Conservation (phyloP, 2,113 vertebrate genomes). For the Strix aluco region DNA sequence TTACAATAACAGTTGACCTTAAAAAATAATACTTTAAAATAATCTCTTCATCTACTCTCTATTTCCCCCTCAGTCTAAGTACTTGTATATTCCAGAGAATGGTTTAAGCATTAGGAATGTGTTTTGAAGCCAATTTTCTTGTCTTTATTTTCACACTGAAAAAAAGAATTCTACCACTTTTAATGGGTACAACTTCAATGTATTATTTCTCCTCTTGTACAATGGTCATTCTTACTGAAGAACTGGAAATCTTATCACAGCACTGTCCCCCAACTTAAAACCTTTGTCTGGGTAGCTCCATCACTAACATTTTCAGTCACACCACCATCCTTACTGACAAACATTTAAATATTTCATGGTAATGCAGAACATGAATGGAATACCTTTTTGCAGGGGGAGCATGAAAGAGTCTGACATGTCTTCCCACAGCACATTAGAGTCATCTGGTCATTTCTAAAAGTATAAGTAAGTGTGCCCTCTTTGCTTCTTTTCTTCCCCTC, state of each 20-base stretch:
- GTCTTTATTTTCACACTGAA: neutral
- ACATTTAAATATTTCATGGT: neutral
- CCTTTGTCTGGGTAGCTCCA: neutral
- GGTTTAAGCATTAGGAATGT: slow-evolving; percentile 18
- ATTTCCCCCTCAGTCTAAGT: neutral
- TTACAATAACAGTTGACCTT: neutral
- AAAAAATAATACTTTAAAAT: neutral
- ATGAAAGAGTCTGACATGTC: neutral
- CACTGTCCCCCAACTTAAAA: neutral
- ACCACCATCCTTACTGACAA: neutral
- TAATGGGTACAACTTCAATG: neutral
- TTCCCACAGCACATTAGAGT: neutral
- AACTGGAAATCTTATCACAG: neutral
- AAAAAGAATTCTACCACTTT: neutral
- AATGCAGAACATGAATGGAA: neutral
- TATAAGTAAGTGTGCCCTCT: neutral
- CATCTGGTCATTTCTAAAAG: neutral
- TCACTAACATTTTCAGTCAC: neutral
- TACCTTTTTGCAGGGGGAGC: neutral
- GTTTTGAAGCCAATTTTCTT: slow-evolving; percentile 13
- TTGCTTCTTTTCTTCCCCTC: neutral
- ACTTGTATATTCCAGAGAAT: neutral
- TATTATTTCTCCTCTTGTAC: neutral
- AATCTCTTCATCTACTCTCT: slow-evolving; percentile 20
- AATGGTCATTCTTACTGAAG: neutral